phyloP scores from a whole-genome alignment of 2,888 invertebrate species.

The Melanophora roralis region DNA sequence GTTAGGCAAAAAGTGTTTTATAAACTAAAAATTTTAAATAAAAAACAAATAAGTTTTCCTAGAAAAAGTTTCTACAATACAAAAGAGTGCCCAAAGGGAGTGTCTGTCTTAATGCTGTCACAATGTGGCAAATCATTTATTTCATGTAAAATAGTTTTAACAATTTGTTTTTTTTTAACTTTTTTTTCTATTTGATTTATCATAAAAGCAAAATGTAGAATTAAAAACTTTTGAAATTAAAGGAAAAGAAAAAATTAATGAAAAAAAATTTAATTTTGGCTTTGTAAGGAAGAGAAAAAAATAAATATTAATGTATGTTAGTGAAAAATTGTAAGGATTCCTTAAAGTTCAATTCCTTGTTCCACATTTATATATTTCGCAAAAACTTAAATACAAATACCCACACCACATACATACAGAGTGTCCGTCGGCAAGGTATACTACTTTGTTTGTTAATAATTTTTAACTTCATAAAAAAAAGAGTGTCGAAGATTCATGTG shows the following conservation, averaged over 20 bases:
- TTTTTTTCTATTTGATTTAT: conserved; percentile 2
- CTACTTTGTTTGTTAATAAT: too few relatives aligned
- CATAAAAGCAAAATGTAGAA: conserved; percentile 23
- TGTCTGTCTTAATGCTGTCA: conserved; percentile 59
- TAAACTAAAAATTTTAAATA: conserved; percentile 23
- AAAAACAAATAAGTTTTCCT: background rate
- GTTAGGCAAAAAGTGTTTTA: conserved; percentile 43
- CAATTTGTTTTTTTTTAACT: background rate
- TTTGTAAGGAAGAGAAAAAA: too few relatives aligned
- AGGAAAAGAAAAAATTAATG: background rate
- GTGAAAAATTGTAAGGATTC: too few relatives aligned
- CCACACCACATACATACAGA: too few relatives aligned
- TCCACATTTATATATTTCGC: too few relatives aligned
- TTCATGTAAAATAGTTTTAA: conserved; percentile 41
- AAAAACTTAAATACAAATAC: too few relatives aligned
- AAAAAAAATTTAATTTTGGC: background rate
- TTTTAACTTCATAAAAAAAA: too few relatives aligned
- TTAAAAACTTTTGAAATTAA: conserved; percentile 4
- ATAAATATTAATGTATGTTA: too few relatives aligned
- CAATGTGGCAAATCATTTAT: conserved; percentile 59
- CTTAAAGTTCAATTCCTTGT: too few relatives aligned
- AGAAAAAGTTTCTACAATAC: conserved; percentile 12
- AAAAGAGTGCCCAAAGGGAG: conserved; percentile 43
- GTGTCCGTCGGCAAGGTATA: too few relatives aligned
- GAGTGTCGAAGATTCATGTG: too few relatives aligned